Percentiles rank a stretch among this genome's conserved stretches.
Conservation (phyloP, 2,797 vertebrate genomes). For the Hoplostethus mediterraneus region DNA sequence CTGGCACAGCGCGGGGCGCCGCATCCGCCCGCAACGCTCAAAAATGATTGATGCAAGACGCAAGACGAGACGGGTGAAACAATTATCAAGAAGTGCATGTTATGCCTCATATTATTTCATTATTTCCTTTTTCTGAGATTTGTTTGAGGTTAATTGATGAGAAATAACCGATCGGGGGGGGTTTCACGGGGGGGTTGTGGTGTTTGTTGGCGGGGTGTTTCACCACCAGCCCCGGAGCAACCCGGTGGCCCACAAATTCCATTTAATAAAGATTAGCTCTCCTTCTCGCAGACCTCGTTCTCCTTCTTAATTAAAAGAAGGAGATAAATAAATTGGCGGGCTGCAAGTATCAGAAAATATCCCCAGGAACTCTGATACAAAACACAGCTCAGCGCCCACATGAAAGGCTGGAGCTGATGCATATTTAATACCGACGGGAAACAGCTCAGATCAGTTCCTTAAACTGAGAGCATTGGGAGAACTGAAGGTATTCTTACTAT, state of each 20-base stretch:
- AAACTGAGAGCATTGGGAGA: slow-evolving; percentile 45
- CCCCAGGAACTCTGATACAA: slow-evolving; percentile 74
- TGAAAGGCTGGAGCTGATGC: slow-evolving; percentile 80
- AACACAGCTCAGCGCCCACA: slow-evolving; percentile 75
- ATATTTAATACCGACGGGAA: slow-evolving; percentile 82
- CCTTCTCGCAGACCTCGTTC: slow-evolving; percentile 81
- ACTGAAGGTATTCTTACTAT: slow-evolving; percentile 63
- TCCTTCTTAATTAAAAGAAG: slow-evolving; percentile 84
- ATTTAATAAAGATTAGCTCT: slow-evolving; percentile 87
- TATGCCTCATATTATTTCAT: slow-evolving; percentile 41
- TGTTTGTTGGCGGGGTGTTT: slow-evolving; percentile 73
- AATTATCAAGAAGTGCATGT: slow-evolving; percentile 42
- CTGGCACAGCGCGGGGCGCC: slow-evolving; percentile 13
- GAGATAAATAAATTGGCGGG: slow-evolving; percentile 78
- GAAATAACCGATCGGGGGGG: slow-evolving; percentile 65
- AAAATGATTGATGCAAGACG: slow-evolving; percentile 74
- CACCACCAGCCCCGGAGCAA: slow-evolving; percentile 76
- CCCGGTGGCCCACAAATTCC: slow-evolving; percentile 83
- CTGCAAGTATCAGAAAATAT: slow-evolving; percentile 79
- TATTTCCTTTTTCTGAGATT: slow-evolving; percentile 49
- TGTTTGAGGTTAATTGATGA: slow-evolving; percentile 78
- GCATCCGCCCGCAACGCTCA: slow-evolving; percentile 34
- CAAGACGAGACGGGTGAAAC: slow-evolving; percentile 56
- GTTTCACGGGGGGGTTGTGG: slow-evolving; percentile 38
- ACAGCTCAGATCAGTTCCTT: slow-evolving; percentile 77